Conservation (phyloP, 2,113 vertebrate species). For the Lonchura striata region DNA sequence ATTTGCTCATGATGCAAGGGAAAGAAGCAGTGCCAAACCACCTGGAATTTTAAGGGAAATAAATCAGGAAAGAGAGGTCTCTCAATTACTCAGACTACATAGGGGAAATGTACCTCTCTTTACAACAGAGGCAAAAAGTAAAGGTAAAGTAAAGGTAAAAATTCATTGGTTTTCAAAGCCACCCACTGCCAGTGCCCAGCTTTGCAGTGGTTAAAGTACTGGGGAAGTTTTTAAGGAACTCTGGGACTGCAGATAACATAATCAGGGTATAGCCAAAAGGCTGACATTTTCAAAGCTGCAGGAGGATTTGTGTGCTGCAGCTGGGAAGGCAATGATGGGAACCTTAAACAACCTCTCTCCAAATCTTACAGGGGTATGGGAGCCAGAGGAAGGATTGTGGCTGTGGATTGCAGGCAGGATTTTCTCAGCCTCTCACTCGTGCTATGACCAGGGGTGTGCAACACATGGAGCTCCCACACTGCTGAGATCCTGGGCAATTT, state of each 20-base stretch:
- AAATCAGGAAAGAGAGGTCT: slow-evolving; percentile 29
- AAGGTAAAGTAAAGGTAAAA: background rate
- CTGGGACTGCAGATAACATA: background rate
- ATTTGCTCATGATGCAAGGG: slow-evolving; percentile 53
- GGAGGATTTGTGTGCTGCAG: background rate
- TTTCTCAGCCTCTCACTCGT: background rate
- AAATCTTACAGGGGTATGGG: background rate
- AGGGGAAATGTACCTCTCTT: background rate
- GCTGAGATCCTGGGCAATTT: background rate
- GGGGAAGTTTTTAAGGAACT: background rate
- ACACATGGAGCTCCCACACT: background rate
- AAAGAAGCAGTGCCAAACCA: slow-evolving; percentile 56
- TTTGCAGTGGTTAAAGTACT: background rate
- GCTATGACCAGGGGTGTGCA: background rate
- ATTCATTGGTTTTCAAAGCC: background rate
- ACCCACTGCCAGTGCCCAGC: background rate
- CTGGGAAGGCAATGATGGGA: background rate
- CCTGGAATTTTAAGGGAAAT: slow-evolving; percentile 71
- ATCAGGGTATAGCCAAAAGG: background rate
- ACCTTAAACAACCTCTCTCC: background rate
- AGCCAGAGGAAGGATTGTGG: background rate
- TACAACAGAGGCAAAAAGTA: background rate
- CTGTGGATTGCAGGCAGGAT: background rate
- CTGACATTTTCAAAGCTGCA: background rate
- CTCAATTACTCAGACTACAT: slow-evolving; percentile 17